These are phyloP conservation scores for Crotalus horridus DNA, from an alignment of 2,113 vertebrate genomes.

Conservation along the genomic window DNA sequence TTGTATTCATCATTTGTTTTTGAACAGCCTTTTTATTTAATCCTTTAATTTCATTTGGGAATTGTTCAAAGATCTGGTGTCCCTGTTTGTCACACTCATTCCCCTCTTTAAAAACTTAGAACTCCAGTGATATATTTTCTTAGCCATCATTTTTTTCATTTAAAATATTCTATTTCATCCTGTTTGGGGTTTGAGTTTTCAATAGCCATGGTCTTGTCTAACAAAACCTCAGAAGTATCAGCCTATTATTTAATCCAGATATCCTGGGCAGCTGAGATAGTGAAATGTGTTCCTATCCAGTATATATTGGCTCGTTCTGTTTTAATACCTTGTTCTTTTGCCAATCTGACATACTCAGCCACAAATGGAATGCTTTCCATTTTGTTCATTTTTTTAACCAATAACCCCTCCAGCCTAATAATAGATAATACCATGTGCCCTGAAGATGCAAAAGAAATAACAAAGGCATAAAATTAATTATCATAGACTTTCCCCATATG, in stretches of 20 bases:
- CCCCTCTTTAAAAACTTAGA: constrained; percentile 31
- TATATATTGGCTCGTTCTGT: neutral
- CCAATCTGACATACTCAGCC: constrained; percentile 22
- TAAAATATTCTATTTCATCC: constrained; percentile 23
- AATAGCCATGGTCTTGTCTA: constrained; percentile 8
- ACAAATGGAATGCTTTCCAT: constrained; percentile 15
- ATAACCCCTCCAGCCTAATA: neutral
- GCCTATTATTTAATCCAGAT: constrained; percentile 27
- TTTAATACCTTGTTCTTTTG: constrained; percentile 32
- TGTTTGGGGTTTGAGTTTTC: constrained; percentile 34
- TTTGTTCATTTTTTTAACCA: constrained; percentile 29
- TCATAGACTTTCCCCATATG: constrained; percentile 18
- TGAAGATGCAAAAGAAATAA: constrained; percentile 25
- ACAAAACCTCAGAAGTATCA: neutral
- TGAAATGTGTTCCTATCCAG: constrained; percentile 15
- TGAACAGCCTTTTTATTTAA: neutral
- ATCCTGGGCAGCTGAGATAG: constrained; percentile 10
- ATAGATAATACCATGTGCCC: constrained; percentile 21
- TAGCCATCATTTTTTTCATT: constrained; percentile 39
- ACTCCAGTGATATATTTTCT: constrained; percentile 30
- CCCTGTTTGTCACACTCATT: constrained; percentile 1
- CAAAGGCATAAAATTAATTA: constrained; percentile 34
- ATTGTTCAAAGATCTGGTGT: constrained; percentile 6
- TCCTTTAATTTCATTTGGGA: neutral
- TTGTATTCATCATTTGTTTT: constrained; percentile 9